Conservation (phyloP, 2,888 invertebrate genomes). For the Chalcis sispes region DNA sequence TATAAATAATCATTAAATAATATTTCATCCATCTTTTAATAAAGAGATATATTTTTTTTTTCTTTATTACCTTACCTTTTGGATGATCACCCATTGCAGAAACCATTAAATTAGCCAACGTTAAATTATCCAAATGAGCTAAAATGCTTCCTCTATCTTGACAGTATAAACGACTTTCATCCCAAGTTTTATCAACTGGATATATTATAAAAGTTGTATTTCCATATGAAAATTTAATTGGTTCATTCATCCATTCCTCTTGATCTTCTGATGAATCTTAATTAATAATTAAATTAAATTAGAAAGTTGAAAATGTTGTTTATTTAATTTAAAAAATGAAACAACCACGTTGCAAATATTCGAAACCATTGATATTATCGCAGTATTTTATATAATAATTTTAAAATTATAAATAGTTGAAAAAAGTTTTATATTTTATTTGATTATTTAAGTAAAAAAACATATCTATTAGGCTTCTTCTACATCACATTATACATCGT, state of each 20-base stretch:
- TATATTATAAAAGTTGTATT: slow-evolving; percentile 64
- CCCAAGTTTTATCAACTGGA: slow-evolving; percentile 64
- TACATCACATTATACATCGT: no score
- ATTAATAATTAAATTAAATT: neutral
- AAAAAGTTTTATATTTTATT: no score
- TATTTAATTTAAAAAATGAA: no score
- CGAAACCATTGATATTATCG: no score
- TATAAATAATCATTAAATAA: neutral
- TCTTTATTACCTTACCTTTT: slow-evolving; percentile 52
- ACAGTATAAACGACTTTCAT: slow-evolving; percentile 62
- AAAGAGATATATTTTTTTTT: neutral
- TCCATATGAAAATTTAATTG: slow-evolving; percentile 61
- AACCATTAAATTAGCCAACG: slow-evolving; percentile 61
- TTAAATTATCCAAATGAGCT: slow-evolving; percentile 59
- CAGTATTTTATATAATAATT: no score
- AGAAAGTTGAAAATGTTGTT: no score
- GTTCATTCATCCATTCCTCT: slow-evolving; percentile 64
- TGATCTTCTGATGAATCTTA: slow-evolving; percentile 62
- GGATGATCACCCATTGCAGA: slow-evolving; percentile 67
- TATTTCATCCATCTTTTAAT: neutral
- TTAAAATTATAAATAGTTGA: no score
- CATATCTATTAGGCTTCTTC: no score
- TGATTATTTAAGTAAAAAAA: no score
- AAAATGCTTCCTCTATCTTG: slow-evolving; percentile 60
- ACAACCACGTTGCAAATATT: no score